Percentiles rank a stretch among this genome's conserved stretches.
These are phyloP conservation scores for Salvelinus fontinalis DNA, from an alignment of 2,113 vertebrate genomes.

Conservation along the genomic window DNA sequence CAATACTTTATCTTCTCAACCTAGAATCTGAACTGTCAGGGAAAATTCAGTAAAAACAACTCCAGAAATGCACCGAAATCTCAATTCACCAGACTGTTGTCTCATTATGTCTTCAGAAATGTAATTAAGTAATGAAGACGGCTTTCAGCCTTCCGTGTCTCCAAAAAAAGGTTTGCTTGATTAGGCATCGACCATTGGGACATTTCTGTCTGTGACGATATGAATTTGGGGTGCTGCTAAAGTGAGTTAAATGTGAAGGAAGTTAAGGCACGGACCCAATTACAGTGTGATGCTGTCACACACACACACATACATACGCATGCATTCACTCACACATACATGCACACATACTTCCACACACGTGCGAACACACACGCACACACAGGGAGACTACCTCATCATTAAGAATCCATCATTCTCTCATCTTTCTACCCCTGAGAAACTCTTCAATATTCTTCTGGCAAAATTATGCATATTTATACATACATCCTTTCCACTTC, in stretches of 20 bases:
- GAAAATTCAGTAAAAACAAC: not conserved
- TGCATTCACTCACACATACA: slow-evolving; percentile 28
- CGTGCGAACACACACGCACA: slow-evolving; percentile 21
- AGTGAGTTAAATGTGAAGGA: slow-evolving; percentile 13
- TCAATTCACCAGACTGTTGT: slow-evolving; percentile 28
- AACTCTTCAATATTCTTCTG: slow-evolving; percentile 63
- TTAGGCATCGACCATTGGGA: slow-evolving; percentile 61
- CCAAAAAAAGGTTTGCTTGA: slow-evolving; percentile 55
- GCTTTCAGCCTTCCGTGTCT: slow-evolving; percentile 47
- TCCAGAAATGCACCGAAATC: slow-evolving; percentile 33
- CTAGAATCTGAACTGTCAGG: not conserved
- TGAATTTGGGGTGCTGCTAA: slow-evolving; percentile 61
- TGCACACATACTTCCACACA: slow-evolving; percentile 15
- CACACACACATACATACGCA: slow-evolving; percentile 21
- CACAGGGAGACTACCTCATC: slow-evolving; percentile 59
- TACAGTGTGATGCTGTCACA: slow-evolving; percentile 28
- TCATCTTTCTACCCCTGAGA: slow-evolving; percentile 63
- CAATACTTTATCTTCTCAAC: slow-evolving; percentile 48
- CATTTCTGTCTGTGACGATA: slow-evolving; percentile 64
- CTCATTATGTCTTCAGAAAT: slow-evolving; percentile 53
- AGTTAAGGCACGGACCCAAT: not conserved
- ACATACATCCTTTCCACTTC: slow-evolving; percentile 61
- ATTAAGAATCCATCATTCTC: slow-evolving; percentile 72
- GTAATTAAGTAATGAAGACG: slow-evolving; percentile 62
- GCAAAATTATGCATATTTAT: slow-evolving; percentile 77